Evolutionary conservation across 1,140 invertebrate species (phyloP).

Genomic region (Phymorhynchus buccinoides): DNA sequence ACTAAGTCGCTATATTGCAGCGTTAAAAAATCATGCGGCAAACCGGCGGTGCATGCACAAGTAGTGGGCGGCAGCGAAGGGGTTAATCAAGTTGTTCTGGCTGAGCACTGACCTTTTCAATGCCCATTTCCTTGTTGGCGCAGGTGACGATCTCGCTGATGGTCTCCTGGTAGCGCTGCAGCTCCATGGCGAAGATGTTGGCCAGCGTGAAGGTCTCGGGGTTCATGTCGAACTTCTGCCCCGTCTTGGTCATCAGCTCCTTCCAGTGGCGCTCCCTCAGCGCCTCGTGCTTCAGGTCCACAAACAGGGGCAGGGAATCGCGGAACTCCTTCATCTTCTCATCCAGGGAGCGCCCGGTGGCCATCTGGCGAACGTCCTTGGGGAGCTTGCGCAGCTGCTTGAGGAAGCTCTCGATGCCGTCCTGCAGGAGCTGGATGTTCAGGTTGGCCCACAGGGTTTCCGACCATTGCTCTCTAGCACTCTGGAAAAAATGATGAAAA

Average conservation of each 20-base stretch:
- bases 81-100: too few relatives aligned
- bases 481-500: slow-evolving; percentile 58
- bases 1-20: too few relatives aligned
- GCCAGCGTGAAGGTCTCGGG: slow-evolving; percentile 88
- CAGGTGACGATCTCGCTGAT: slow-evolving; percentile 87
- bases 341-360: slow-evolving; percentile 81
- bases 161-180: slow-evolving; percentile 87
- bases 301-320: slow-evolving; percentile 88
- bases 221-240: slow-evolving; percentile 87
- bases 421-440: slow-evolving; percentile 85
- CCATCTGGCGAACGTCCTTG: slow-evolving; percentile 76
- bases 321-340: slow-evolving; percentile 90
- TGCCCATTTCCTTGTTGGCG: slow-evolving; percentile 89
- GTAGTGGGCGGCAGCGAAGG: too few relatives aligned
- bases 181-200: slow-evolving; percentile 92
- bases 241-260: slow-evolving; percentile 89
- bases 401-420: slow-evolving; percentile 89
- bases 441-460: slow-evolving; percentile 90
- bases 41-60: too few relatives aligned
- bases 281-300: slow-evolving; percentile 91
- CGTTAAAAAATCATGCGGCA: too few relatives aligned
- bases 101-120: slow-evolving; percentile 80
- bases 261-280: slow-evolving; percentile 89
- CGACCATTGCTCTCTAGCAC: slow-evolving; percentile 84
- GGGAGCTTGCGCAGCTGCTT: slow-evolving; percentile 83